phyloP scores from a whole-genome alignment of 2,888 invertebrate species.

The Agapostemon virescens region DNA sequence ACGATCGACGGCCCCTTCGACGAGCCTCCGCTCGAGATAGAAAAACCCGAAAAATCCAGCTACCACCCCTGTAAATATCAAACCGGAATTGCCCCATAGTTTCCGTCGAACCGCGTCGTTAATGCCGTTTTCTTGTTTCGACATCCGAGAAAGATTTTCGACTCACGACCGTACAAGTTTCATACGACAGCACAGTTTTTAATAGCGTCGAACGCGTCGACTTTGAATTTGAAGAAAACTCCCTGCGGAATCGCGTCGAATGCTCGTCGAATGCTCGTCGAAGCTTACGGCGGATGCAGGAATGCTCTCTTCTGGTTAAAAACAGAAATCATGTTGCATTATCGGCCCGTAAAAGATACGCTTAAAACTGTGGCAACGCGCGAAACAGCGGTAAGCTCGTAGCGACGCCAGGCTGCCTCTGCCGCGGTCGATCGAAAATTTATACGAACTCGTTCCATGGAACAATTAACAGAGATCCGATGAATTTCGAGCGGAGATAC shows the following conservation, averaged over 20 bases:
- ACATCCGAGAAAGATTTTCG: no score
- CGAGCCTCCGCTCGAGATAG: background rate
- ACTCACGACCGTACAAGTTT: no score
- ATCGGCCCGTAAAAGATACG: background rate
- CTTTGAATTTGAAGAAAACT: no score
- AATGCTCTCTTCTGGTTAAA: background rate
- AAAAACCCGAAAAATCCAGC: background rate
- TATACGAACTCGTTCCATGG: background rate
- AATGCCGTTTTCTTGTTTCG: no score
- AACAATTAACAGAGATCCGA: background rate
- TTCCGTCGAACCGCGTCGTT: no score
- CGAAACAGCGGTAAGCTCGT: background rate
- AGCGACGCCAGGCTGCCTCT: background rate
- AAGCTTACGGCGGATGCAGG: background rate
- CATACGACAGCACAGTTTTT: no score
- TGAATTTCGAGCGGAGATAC: background rate
- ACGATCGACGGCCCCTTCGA: slow-evolving; percentile 41
- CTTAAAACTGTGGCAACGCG: background rate
- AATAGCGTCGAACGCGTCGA: no score
- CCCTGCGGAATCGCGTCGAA: no score
- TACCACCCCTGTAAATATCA: no score
- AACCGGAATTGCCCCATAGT: no score
- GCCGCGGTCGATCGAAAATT: background rate
- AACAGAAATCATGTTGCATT: background rate
- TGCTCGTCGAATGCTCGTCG: no score